Evolutionary conservation across 1,140 invertebrate genomes (phyloP), one percentile per base, ranked within the genome.

Genomic region (Tetramorium alpestre): DNA sequence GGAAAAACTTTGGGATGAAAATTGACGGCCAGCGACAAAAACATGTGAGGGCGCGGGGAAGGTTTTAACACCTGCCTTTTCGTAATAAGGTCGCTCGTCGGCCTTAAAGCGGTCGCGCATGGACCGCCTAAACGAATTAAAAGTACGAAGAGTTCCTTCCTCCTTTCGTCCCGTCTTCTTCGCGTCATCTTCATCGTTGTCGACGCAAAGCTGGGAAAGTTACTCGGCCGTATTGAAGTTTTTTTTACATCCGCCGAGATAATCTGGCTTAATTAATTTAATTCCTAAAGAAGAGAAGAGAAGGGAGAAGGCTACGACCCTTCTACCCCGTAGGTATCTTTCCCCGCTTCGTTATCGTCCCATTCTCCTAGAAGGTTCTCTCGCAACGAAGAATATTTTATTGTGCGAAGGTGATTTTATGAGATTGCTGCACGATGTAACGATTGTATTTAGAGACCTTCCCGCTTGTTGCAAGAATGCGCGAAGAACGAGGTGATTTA

Each of bases 181-280:
- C 51, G 51, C 41, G 33, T 28, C 70, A 69, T 62, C 70, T 49
- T 81, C 60, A 69, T 38, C 73, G 28, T 69, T 73, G 44, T 64
- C 70, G 81, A 47, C 44, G 58, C 22, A 16, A 62, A 85, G 49
- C 82, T 65, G 47, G 82, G 60, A 67, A 87, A 89, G 73, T 72
- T 86, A n/a, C 49, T 16, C 69, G 65, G 18, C 77, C 84, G 78
- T 88, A 92, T 87, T 89, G 90, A 91, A 91, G 78, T 89, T 92
- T 87, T 54, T 54, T 89, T 87, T 80, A 86, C 85, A 80, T 90
- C 86, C 76, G 84, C 73, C 76, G 49, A 86, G 86, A 90, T 91
- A 89, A 92, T 91, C 87, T 89, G 70, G 86, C 88, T 91, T 92
- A 91, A 92, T 92, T 92, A 92, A 92, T 91, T 91, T 90, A 90